Base-by-base conservation (phyloP, 2,888 invertebrate species). In the Ptychoptera albimana region DNA sequence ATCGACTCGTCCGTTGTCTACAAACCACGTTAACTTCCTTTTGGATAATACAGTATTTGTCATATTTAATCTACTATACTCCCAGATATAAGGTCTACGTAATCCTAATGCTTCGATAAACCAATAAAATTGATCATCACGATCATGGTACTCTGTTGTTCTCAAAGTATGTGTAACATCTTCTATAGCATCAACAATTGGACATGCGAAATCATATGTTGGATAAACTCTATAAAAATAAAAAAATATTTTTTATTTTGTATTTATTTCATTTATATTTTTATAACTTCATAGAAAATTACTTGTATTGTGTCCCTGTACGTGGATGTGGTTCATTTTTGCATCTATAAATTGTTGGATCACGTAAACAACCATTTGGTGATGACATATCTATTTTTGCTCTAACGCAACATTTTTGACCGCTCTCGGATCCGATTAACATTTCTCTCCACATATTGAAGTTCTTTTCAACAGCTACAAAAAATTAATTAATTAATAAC, bases 131-230 rank as follows among this genome's bases (percentile, higher is more conserved):
- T 99, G 98, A 32, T 86, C 86, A 64, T 99, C 97, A 23, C 94
- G 72, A 64, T 99, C 98, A 59, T 92, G 92, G 64, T 99, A 99
- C 67, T 99, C 98, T 69, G 93, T 97, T 0, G 98, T 99, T 41
- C 98, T 75, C 43, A 99, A 69, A 0, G 94, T 91, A 60, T 99
- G 98, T 0, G 98, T 99, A 13, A 99, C 94, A 44, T 87, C 84
- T 69, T 99, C 98, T 42, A 96, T 74, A 12, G 93, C 83, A 66
- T 99, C 98, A 42, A 99, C 97, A 58, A 99, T 94, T 0, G 98
- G 98, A 60, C 98, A 99, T 1, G 98, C 96, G 70, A 99, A 99
- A 69, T 99, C 98, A 59, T 99, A 99, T 0, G 98, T 99, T 15
- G 98, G 98, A 65, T 99, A 99, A 1, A 94, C 96, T 59, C 93